Evolutionary conservation across 2,797 vertebrate genomes (phyloP).

Genomic region (Coregonus suidteri): DNA sequence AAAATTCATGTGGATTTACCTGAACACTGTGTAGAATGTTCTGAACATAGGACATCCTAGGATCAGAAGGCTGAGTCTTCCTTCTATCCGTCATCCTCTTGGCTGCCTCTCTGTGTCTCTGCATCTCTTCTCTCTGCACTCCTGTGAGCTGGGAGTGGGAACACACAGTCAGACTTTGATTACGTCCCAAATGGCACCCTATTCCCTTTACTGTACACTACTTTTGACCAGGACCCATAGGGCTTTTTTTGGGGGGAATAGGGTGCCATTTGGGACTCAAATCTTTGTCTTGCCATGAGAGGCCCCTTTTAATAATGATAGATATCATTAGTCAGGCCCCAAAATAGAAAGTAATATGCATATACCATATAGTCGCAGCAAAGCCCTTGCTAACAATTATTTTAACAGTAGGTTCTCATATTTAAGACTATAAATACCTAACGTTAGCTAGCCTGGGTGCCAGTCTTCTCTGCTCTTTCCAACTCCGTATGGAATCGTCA

Average conservation of each 20-base stretch:
- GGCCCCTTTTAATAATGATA: too few relatives aligned
- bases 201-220: not conserved
- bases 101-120: slow-evolving; percentile 54
- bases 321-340: too few relatives aligned
- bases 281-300: not conserved
- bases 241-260: not conserved
- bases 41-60: slow-evolving; percentile 59
- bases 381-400: not conserved
- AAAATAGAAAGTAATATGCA: too few relatives aligned
- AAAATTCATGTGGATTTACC: slow-evolving; percentile 48
- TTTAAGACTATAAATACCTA: too few relatives aligned
- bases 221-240: not conserved
- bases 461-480: not conserved
- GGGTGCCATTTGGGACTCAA: not conserved
- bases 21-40: slow-evolving; percentile 68
- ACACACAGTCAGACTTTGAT: not conserved
- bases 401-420: not conserved
- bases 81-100: slow-evolving; percentile 38
- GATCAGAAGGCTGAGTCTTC: slow-evolving; percentile 27
- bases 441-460: too few relatives aligned
- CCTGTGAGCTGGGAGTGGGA: slow-evolving; percentile 61
- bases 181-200: not conserved
- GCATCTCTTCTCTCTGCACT: slow-evolving; percentile 69
- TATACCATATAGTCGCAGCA: not conserved
- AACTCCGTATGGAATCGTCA: too few relatives aligned